phyloP scores from a whole-genome alignment of 2,797 vertebrate genomes.

The Chelonia mydas region DNA sequence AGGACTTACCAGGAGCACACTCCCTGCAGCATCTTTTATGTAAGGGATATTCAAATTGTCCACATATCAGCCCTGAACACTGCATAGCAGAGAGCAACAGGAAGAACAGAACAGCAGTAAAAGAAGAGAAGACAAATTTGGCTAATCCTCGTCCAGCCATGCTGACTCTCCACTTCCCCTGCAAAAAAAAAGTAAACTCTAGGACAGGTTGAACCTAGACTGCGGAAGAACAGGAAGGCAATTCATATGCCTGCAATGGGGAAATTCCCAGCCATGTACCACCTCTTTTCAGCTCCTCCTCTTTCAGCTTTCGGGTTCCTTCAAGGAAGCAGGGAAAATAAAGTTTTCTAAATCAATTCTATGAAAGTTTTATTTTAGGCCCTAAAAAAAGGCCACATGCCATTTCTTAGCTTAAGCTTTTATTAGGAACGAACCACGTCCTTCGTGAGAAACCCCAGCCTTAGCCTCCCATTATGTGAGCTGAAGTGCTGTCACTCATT shows the following conservation, averaged over 20 bases:
- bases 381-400: background rate
- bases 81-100: fast-evolving
- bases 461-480: background rate
- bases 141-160: background rate
- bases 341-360: background rate
- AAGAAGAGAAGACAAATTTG: fast-evolving
- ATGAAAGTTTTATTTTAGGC: background rate
- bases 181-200: background rate
- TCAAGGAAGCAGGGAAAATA: background rate
- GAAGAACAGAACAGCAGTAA: background rate
- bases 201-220: background rate
- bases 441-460: background rate
- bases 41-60: background rate
- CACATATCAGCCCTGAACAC: background rate
- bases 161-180: background rate
- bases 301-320: background rate
- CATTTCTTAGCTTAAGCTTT: background rate
- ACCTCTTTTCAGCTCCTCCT: background rate
- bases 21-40: slow-evolving; percentile 25
- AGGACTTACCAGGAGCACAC: slow-evolving; percentile 63
- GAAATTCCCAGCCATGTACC: slow-evolving; percentile 36
- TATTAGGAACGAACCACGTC: background rate
- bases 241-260: background rate
- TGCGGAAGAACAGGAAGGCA: background rate
- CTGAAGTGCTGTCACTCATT: background rate